These are phyloP conservation scores for Nanorana parkeri DNA, from an alignment of 2,113 vertebrate species.

Conservation along the genomic window DNA sequence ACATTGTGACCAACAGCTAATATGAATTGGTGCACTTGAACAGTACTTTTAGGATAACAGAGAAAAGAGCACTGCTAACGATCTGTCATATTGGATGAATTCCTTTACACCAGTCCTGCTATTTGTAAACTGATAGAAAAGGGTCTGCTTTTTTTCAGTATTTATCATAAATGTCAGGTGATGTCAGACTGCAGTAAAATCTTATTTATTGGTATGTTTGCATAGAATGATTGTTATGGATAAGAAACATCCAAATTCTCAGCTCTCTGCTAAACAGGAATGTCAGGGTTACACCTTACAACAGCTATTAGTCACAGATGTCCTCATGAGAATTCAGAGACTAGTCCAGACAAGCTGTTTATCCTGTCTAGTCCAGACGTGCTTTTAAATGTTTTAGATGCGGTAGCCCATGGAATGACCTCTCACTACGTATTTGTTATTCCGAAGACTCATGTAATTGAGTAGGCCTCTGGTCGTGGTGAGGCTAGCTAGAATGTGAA, in stretches of 20 bases:
- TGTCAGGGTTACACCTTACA: constrained; percentile 33
- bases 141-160: constrained; percentile 18
- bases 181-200: constrained; percentile 28
- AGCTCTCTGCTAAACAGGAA: constrained; percentile 39
- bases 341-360: constrained; percentile 6
- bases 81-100: not conserved
- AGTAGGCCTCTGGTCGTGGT: too few relatives aligned
- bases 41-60: not conserved
- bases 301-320: constrained; percentile 18
- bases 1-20: not conserved
- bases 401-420: not conserved
- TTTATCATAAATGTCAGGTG: constrained; percentile 17
- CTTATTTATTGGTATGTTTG: constrained; percentile 21
- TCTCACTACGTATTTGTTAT: not conserved
- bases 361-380: not conserved
- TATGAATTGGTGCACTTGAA: not conserved
- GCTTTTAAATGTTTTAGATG: not conserved
- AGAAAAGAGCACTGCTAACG: not conserved
- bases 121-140: constrained; percentile 10
- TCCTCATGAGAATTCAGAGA: not conserved
- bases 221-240: constrained; percentile 18
- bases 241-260: not conserved
- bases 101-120: constrained; percentile 2
- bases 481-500: too few relatives aligned
- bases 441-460: too few relatives aligned